Percentiles rank a stretch among this genome's conserved stretches.
phyloP scores from a whole-genome alignment of 2,888 invertebrate genomes.

The Parthenolecanium corni region DNA sequence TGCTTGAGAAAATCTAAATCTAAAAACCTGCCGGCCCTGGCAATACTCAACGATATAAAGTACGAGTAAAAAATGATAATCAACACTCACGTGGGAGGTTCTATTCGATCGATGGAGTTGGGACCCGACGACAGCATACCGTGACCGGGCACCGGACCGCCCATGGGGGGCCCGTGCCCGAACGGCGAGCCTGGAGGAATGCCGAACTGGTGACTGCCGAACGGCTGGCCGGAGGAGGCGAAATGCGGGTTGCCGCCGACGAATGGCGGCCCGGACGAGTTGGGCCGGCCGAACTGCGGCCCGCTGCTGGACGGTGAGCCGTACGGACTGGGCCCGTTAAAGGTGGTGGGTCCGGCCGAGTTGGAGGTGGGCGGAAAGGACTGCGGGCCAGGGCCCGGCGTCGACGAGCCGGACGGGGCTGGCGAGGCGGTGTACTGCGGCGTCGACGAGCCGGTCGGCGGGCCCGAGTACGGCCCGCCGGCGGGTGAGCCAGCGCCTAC shows the following conservation, averaged over 20 bases:
- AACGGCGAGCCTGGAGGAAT: constrained; percentile 61
- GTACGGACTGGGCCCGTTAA: constrained; percentile 59
- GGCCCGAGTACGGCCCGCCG: constrained; percentile 57
- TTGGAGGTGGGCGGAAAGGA: constrained; percentile 36
- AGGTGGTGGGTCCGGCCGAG: constrained; percentile 44
- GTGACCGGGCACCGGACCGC: constrained; percentile 52
- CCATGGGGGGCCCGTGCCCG: constrained; percentile 48
- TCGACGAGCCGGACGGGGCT: constrained; percentile 68
- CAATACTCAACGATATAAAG: no score
- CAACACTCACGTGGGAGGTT: constrained; percentile 52
- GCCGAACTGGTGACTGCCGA: constrained; percentile 54
- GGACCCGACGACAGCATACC: constrained; percentile 58
- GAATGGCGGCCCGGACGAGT: constrained; percentile 39
- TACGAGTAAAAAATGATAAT: no score
- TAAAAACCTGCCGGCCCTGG: no score
- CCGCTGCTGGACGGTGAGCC: constrained; percentile 56
- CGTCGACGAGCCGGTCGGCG: constrained; percentile 61
- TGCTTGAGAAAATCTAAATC: no score
- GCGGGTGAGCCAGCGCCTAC: constrained; percentile 64
- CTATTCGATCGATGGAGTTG: constrained; percentile 56
- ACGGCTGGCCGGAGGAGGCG: constrained; percentile 47
- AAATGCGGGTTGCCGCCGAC: constrained; percentile 50
- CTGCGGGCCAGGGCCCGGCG: constrained; percentile 57
- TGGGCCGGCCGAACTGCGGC: constrained; percentile 55
- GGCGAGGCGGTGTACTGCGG: constrained; percentile 79